These are phyloP conservation scores for Gortyna flavago DNA, from an alignment of 2,888 invertebrate species.

Conservation along the genomic window DNA sequence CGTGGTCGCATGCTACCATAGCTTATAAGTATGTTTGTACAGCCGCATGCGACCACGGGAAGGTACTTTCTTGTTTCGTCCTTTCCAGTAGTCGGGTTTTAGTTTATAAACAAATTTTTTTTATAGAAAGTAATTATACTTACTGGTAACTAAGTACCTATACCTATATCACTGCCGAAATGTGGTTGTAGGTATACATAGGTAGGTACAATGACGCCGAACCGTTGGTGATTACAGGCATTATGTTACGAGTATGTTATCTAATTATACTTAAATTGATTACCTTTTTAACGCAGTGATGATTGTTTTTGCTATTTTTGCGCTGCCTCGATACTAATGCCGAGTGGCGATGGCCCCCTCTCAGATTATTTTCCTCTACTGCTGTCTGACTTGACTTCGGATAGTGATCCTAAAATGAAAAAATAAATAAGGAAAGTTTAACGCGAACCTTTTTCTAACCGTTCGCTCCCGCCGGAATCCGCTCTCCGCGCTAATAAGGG, in stretches of 20 bases:
- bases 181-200: background rate
- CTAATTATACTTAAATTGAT: background rate
- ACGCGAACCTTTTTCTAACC: too few relatives aligned
- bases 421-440: background rate
- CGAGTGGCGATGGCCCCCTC: background rate
- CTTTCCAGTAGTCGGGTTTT: too few relatives aligned
- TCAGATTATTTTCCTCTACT: background rate
- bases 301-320: too few relatives aligned
- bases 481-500: too few relatives aligned
- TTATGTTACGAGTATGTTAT: background rate
- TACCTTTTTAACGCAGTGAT: slow-evolving; percentile 17
- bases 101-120: too few relatives aligned
- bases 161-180: background rate
- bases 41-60: too few relatives aligned
- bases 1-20: too few relatives aligned
- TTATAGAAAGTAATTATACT: too few relatives aligned
- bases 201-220: background rate
- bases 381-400: background rate
- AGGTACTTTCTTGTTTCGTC: too few relatives aligned
- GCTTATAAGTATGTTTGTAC: too few relatives aligned
- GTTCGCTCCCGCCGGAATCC: too few relatives aligned
- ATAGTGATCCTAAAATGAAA: background rate
- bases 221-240: background rate
- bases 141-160: background rate
- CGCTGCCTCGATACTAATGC: background rate